These are phyloP conservation scores for Macrobrachium rosenbergii DNA, from an alignment of 1,140 invertebrate genomes.

Conservation along the genomic window DNA sequence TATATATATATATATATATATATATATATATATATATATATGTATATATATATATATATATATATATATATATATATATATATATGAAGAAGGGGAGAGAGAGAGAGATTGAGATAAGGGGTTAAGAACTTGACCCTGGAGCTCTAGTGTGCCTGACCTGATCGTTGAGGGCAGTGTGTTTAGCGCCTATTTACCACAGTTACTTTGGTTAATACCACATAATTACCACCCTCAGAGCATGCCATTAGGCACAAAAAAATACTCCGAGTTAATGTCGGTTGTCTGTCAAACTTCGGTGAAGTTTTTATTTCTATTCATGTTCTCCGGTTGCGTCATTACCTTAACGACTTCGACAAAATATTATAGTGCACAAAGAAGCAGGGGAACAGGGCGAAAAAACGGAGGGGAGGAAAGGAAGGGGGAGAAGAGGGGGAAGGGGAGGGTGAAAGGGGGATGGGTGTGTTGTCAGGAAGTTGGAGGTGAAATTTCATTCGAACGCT, in stretches of 20 bases:
- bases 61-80: conserved; percentile 1
- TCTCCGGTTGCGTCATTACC: no score
- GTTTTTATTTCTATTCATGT: not conserved
- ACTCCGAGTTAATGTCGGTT: conserved; percentile 10
- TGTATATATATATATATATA: not conserved
- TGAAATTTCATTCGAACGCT: no score
- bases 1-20: no score
- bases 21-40: not conserved
- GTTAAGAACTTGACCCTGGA: not conserved
- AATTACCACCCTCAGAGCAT: conserved; percentile 25
- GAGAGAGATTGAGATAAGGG: no score
- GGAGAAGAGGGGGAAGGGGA: no score
- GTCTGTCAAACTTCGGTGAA: conserved; percentile 2
- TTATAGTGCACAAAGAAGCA: no score
- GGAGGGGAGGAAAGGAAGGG: no score
- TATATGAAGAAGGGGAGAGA: not conserved
- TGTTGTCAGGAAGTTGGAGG: no score
- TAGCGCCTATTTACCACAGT: conserved; percentile 45
- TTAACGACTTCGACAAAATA: no score
- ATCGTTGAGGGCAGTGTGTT: conserved; percentile 16
- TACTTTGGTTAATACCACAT: conserved; percentile 38
- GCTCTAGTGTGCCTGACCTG: not conserved
- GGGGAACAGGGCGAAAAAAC: no score
- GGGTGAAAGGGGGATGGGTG: no score
- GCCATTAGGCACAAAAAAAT: conserved; percentile 28